Evolutionary conservation across 2,113 vertebrate species (phyloP).

Genomic region (Pyxicephalus adspersus): DNA sequence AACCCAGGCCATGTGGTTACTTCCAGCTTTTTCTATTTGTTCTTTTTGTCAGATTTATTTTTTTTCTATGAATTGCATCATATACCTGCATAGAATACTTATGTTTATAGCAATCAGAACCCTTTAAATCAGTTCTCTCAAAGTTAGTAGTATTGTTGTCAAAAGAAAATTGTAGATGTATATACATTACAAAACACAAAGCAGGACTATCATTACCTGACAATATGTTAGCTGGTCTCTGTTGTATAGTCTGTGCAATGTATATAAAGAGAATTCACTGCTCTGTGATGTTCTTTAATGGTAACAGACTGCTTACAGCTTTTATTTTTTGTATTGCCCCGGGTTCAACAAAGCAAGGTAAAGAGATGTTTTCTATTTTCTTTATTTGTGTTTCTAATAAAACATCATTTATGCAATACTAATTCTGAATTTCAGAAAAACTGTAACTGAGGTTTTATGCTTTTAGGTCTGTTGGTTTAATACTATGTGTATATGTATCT

Average conservation of each 20-base stretch:
- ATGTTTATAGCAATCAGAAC: too few relatives aligned
- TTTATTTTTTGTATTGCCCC: background rate
- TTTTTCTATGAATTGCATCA: background rate
- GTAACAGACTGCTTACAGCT: background rate
- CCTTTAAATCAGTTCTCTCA: background rate
- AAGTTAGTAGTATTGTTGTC: background rate
- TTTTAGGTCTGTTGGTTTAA: too few relatives aligned
- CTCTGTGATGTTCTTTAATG: background rate
- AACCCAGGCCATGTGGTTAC: background rate
- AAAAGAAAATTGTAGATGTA: constrained; percentile 12
- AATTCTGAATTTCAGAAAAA: too few relatives aligned
- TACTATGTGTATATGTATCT: too few relatives aligned
- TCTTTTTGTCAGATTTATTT: background rate
- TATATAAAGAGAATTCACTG: constrained; percentile 26
- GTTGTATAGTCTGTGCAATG: constrained; percentile 25
- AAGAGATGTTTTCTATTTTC: background rate
- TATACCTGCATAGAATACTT: background rate
- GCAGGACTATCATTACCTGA: background rate
- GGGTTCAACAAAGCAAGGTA: background rate
- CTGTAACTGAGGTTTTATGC: too few relatives aligned
- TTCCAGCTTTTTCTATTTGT: background rate
- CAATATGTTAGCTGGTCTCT: background rate
- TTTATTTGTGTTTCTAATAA: background rate
- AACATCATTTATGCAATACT: too few relatives aligned
- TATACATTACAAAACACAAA: constrained; percentile 4